Base-by-base conservation (phyloP, 1,140 invertebrate species). In the Neodiprion pinetum region DNA sequence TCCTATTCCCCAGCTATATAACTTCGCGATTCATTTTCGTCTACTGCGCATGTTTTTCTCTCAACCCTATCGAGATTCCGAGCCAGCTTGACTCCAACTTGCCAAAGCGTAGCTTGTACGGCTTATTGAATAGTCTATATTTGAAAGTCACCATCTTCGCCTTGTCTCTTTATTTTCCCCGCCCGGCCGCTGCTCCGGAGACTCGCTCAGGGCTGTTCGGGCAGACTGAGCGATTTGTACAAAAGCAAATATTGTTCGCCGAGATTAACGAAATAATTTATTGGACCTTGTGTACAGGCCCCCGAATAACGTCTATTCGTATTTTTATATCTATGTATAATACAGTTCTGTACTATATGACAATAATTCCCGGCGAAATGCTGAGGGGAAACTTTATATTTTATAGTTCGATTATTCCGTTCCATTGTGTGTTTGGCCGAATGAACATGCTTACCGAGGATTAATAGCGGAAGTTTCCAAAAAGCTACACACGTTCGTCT, bases 91-190 rank as follows among this genome's bases (percentile, higher is more conserved):
- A 17, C 53, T 61, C 53, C 4, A 61, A 61, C 53, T 61, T 61
- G 53, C 53, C 53, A 61, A 61, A 61, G 28, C 28, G 28, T 5
- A 40, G 28, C 28, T 40, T 61, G 53, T 61, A 61, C 53, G 53
- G 53, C 53, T 61, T 61, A 61, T 61, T 61, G 53, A 61, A 61
- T 61, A 61, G 53, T 61, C 53, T 61, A 61, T 61, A 61, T 61
- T 61, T 40, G 53, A 61, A 61, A 61, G 53, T 61, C n/a, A 61
- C 53, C 53, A 61, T 61, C 53, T 61, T 61, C n/a, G 53, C 28
- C 28, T 61, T 61, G 53, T 12, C 53, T 61, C 53, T 61, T 61
- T 61, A 61, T 61, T 61, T 61, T 17, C 53, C 53, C n/a, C 8
- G n/a, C 11, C 5, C 28, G 28, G 28, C 28, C 28, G 28, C 28